Evolutionary conservation across 2,797 vertebrate species (phyloP).

Genomic region (Malacoctenus gilli): DNA sequence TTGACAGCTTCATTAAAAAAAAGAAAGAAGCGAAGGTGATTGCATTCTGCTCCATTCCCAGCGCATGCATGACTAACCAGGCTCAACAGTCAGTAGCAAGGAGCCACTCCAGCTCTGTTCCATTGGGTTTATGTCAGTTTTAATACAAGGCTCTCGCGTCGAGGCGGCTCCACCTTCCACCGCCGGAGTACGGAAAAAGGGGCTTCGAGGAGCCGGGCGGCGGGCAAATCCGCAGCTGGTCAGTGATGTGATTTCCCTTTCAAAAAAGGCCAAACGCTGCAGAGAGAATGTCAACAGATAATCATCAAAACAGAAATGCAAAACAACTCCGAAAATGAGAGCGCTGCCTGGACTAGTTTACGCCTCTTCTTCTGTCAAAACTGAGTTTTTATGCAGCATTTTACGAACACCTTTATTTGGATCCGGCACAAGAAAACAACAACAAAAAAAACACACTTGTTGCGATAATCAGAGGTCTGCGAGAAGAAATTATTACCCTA

Average conservation of each 20-base stretch:
- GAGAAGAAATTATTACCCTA: constrained; percentile 25
- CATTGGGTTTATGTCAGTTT: constrained; percentile 69
- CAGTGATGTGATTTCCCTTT: too few relatives aligned
- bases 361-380: too few relatives aligned
- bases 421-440: too few relatives aligned
- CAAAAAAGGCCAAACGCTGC: too few relatives aligned
- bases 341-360: too few relatives aligned
- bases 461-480: constrained; percentile 36
- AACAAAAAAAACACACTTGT: constrained; percentile 15
- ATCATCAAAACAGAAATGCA: too few relatives aligned
- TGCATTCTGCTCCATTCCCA: constrained; percentile 66
- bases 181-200: constrained; percentile 43
- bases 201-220: too few relatives aligned
- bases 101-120: constrained; percentile 57
- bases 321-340: too few relatives aligned
- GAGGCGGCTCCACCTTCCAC: constrained; percentile 49
- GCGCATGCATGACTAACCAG: constrained; percentile 76
- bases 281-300: too few relatives aligned
- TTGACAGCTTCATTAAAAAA: constrained; percentile 82
- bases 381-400: too few relatives aligned
- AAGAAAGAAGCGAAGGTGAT: constrained; percentile 74
- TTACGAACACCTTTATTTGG: too few relatives aligned
- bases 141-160: constrained; percentile 65
- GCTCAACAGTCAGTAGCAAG: constrained; percentile 58
- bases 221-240: too few relatives aligned